Evolutionary conservation across 2,888 invertebrate genomes (phyloP).

Genomic region (Orgyia antiqua): DNA sequence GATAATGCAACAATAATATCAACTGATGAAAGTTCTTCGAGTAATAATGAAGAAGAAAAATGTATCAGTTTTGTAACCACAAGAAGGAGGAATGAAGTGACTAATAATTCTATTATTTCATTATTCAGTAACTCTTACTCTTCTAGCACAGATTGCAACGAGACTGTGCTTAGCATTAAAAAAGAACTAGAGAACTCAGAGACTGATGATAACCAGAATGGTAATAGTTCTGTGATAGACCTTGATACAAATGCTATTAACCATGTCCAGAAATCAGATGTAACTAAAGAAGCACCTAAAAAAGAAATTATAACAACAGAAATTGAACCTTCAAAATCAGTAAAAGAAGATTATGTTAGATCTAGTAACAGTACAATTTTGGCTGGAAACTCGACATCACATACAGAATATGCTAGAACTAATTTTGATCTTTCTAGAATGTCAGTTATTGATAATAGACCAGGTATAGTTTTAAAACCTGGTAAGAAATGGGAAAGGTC

Average conservation of each 20-base stretch:
- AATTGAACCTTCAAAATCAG: background rate
- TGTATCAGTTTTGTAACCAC: conserved; percentile 62
- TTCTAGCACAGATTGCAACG: conserved; percentile 43
- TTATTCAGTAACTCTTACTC: conserved; percentile 43
- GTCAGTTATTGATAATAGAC: conserved; percentile 32
- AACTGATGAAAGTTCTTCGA: conserved; percentile 17
- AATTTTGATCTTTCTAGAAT: conserved; percentile 15
- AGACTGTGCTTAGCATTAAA: conserved; percentile 40
- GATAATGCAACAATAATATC: conserved; percentile 19
- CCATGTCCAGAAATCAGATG: no score
- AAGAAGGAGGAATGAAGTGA: conserved; percentile 48
- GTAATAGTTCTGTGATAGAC: conserved; percentile 8
- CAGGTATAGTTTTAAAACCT: conserved; percentile 73
- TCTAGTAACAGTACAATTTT: background rate
- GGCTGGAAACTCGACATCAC: conserved; percentile 2
- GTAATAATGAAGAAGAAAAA: conserved; percentile 28
- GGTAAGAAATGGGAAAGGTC: conserved; percentile 85
- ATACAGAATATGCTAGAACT: conserved; percentile 16
- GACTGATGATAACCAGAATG: conserved; percentile 5
- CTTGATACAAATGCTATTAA: conserved; percentile 6
- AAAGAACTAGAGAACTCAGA: conserved; percentile 2
- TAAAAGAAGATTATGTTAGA: background rate
- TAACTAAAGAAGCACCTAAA: no score
- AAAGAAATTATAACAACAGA: no score
- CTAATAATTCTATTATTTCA: conserved; percentile 43